phyloP scores from a whole-genome alignment of 2,113 vertebrate species.

The Toxotes jaculatrix region DNA sequence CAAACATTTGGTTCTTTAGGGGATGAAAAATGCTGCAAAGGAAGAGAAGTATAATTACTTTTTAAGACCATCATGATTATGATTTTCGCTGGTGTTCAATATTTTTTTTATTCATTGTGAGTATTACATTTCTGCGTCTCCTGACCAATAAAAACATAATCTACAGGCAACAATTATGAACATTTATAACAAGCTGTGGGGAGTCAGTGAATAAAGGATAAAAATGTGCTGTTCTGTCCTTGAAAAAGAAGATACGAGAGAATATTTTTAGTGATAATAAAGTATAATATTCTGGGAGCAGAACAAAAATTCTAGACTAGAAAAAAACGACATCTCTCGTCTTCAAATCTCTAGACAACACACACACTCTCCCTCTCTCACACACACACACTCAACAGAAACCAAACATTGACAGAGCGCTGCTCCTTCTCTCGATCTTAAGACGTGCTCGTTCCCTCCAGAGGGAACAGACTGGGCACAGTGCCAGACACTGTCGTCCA shows the following conservation, averaged over 20 bases:
- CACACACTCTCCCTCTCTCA: neutral
- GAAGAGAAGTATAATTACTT: neutral
- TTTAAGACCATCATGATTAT: neutral
- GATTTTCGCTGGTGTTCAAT: neutral
- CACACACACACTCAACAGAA: slow-evolving; percentile 44
- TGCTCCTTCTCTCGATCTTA: slow-evolving; percentile 75
- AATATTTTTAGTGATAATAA: neutral
- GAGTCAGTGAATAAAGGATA: slow-evolving; percentile 1
- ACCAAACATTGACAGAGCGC: slow-evolving; percentile 78
- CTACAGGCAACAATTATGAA: neutral
- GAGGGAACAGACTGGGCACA: slow-evolving; percentile 68
- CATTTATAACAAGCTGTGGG: neutral
- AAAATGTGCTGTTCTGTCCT: neutral
- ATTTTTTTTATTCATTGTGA: neutral
- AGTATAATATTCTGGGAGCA: neutral
- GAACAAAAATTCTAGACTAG: neutral
- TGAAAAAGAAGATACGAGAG: neutral
- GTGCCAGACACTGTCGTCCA: slow-evolving; percentile 70
- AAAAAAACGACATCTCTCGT: neutral
- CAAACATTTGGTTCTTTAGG: neutral
- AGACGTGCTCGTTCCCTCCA: slow-evolving; percentile 61
- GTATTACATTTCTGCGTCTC: neutral
- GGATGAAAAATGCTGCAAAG: neutral
- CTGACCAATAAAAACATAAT: neutral
- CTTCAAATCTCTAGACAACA: slow-evolving; percentile 10